A percentile compares a stretch with the other conserved stretches of the same genome.
These are phyloP conservation scores for Palloptera scutellata DNA, from an alignment of 2,888 invertebrate genomes.

Conservation along the genomic window DNA sequence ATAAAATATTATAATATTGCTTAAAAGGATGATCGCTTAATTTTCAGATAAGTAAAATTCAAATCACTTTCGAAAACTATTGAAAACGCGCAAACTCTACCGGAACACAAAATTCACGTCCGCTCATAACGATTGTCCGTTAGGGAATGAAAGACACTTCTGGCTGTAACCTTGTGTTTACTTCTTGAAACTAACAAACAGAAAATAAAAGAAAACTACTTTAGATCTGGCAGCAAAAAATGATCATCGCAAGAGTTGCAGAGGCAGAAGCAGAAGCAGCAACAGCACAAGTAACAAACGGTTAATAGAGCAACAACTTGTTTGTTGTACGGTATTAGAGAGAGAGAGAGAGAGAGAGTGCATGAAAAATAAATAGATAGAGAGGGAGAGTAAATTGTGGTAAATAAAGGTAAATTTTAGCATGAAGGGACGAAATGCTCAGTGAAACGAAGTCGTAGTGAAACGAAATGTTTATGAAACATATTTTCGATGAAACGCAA, in stretches of 20 bases:
- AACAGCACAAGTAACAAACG: conserved; percentile 14
- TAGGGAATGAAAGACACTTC: conserved; percentile 61
- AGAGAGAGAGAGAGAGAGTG: conserved; percentile 2
- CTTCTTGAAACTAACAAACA: conserved; percentile 34
- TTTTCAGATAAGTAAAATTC: too few species aligned
- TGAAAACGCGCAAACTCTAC: too few species aligned
- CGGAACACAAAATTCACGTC: conserved; percentile 47
- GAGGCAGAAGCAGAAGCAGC: conserved; percentile 21
- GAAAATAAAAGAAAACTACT: too few species aligned
- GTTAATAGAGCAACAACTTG: not conserved
- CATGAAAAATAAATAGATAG: not conserved
- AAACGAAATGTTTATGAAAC: too few species aligned
- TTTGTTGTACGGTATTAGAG: not conserved
- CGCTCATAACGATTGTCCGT: conserved; percentile 61
- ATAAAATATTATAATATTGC: too few species aligned
- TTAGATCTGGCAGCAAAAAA: not conserved
- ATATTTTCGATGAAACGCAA: conserved; percentile 33
- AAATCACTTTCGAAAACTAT: too few species aligned
- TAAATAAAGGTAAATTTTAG: too few species aligned
- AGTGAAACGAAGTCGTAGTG: too few species aligned
- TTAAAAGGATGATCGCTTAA: not conserved
- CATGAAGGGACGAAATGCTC: too few species aligned
- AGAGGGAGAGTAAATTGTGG: too few species aligned
- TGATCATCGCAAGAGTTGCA: conserved; percentile 4
- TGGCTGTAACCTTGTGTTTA: conserved; percentile 46